A percentile compares a stretch with the other conserved stretches of the same genome.
Evolutionary conservation across 2,797 vertebrate species (phyloP).

Genomic region (Lindbergichthys nudifrons): DNA sequence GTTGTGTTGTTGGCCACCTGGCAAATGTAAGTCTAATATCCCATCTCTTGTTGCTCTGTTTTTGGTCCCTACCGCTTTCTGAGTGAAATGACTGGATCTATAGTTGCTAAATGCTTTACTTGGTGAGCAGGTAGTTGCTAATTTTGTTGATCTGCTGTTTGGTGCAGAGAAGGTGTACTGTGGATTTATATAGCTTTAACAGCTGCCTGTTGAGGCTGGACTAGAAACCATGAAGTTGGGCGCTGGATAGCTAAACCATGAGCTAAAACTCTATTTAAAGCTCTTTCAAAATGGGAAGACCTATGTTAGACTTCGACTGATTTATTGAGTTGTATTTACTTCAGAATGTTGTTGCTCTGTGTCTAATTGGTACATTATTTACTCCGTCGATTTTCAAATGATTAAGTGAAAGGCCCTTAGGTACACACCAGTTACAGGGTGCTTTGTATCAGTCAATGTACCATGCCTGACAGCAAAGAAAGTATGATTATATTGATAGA

Average conservation of each 20-base stretch:
- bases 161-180: neutral
- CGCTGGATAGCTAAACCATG: neutral
- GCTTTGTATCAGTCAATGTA: neutral
- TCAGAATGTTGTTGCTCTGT: too few species aligned
- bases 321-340: too few species aligned
- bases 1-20: too few species aligned
- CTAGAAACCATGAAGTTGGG: neutral
- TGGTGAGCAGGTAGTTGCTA: too few species aligned
- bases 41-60: neutral
- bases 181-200: too few species aligned
- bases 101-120: too few species aligned
- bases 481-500: neutral
- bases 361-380: too few species aligned
- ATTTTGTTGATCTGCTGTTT: neutral
- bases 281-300: neutral
- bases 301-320: too few species aligned
- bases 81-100: too few species aligned
- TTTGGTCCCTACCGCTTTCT: too few species aligned
- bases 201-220: neutral
- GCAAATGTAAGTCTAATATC: neutral
- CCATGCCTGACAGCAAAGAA: neutral
- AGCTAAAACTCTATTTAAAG: neutral
- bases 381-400: too few species aligned
- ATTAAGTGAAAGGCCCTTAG: neutral
- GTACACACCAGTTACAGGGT: neutral